phyloP scores from a whole-genome alignment of 2,113 vertebrate species.

The Sander vitreus region DNA sequence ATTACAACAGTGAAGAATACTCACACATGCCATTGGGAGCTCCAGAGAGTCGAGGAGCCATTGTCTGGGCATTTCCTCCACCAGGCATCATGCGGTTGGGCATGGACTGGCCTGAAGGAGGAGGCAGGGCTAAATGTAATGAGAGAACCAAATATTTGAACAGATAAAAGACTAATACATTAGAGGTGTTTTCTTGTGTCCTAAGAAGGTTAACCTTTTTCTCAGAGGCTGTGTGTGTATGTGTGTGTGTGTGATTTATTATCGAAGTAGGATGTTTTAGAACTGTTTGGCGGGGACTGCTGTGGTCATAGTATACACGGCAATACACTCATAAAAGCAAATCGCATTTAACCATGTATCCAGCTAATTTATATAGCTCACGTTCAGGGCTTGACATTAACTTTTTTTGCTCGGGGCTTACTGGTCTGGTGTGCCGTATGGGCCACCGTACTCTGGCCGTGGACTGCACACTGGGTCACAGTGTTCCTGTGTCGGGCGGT shows the following conservation, averaged over 20 bases:
- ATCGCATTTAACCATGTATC: no score
- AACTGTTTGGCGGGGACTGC: no score
- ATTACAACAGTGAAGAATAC: slow-evolving; percentile 62
- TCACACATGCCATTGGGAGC: slow-evolving; percentile 95
- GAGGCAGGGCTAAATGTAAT: not conserved
- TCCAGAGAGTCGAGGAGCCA: slow-evolving; percentile 87
- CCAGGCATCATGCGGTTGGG: slow-evolving; percentile 86
- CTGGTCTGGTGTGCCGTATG: no score
- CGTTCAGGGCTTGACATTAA: no score
- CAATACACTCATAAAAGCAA: no score
- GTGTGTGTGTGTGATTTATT: not conserved
- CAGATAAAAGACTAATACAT: not conserved
- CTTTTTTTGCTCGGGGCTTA: no score
- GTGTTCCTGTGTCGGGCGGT: no score
- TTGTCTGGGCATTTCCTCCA: slow-evolving; percentile 70
- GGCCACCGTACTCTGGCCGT: no score
- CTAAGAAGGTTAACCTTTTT: not conserved
- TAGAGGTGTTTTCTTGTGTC: not conserved
- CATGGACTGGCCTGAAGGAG: slow-evolving; percentile 79
- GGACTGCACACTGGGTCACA: no score
- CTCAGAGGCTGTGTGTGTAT: not conserved
- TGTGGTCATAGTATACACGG: no score
- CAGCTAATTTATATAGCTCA: no score
- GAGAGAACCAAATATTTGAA: not conserved
- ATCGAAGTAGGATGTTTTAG: no score